These are phyloP conservation scores for Tursiops truncatus DNA, from an alignment of 2,113 vertebrate genomes.

Conservation along the genomic window DNA sequence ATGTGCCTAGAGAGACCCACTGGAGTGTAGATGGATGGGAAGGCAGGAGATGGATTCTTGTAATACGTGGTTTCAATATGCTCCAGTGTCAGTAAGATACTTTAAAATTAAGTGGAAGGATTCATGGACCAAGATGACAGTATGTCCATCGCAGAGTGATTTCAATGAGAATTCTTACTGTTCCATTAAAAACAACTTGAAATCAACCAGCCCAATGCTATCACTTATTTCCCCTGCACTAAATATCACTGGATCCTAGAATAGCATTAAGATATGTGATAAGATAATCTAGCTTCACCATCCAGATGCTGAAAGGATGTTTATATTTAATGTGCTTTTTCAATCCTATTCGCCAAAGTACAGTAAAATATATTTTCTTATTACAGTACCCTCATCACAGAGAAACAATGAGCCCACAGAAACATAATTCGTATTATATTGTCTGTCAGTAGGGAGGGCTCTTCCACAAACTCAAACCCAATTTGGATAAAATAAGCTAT, in stretches of 20 bases:
- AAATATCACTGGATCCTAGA: slow-evolving; percentile 11
- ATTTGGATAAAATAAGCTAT: slow-evolving; percentile 9
- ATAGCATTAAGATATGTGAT: not conserved
- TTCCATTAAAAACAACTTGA: not conserved
- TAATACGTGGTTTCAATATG: not conserved
- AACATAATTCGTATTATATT: slow-evolving; percentile 31
- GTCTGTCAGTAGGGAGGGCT: slow-evolving; percentile 25
- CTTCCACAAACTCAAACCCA: slow-evolving; percentile 17
- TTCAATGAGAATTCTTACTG: not conserved
- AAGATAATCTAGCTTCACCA: slow-evolving; percentile 40
- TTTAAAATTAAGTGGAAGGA: not conserved
- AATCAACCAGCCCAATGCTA: not conserved
- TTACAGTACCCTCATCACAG: not conserved
- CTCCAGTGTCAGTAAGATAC: not conserved
- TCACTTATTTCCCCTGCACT: not conserved
- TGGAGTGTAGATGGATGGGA: not conserved
- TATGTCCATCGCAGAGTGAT: not conserved
- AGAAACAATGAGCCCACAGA: slow-evolving; percentile 45
- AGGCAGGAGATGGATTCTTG: not conserved
- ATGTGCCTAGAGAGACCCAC: not conserved
- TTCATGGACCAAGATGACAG: not conserved
- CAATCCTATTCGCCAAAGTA: slow-evolving; percentile 59
- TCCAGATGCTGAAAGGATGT: slow-evolving; percentile 54
- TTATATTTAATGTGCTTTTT: slow-evolving; percentile 52
- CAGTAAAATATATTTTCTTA: slow-evolving; percentile 44